Conservation (phyloP, 2,113 vertebrate genomes). For the Misgurnus mizolepis region DNA sequence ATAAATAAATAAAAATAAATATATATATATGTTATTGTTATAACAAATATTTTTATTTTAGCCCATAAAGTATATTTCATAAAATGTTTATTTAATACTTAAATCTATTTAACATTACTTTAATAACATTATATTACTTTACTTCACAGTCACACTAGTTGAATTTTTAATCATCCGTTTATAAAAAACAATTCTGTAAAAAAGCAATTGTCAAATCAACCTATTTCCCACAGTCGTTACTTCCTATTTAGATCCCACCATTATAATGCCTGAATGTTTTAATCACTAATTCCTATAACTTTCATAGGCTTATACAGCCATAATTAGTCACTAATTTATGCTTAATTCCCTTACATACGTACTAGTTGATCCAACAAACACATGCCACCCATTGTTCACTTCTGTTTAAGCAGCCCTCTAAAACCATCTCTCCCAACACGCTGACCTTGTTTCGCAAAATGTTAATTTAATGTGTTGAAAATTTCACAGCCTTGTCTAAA, state of each 20-base stretch:
- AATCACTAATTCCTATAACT: conserved; percentile 73
- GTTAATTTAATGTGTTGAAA: conserved; percentile 63
- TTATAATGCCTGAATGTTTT: conserved; percentile 64
- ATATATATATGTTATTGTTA: too few relatives aligned
- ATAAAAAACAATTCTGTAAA: conserved; percentile 41
- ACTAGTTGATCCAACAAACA: conserved; percentile 72
- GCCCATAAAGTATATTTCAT: too few relatives aligned
- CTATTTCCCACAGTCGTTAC: conserved; percentile 73
- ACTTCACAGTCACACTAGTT: conserved; percentile 59
- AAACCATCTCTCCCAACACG: conserved; percentile 56
- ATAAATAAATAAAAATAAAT: too few relatives aligned
- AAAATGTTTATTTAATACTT: too few relatives aligned
- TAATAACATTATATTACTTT: too few relatives aligned
- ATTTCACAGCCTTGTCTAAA: conserved; percentile 34
- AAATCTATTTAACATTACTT: too few relatives aligned
- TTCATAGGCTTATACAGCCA: conserved; percentile 68
- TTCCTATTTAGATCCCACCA: conserved; percentile 50
- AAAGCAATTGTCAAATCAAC: conserved; percentile 68
- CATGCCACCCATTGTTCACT: conserved; percentile 73
- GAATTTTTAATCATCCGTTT: conserved; percentile 58
- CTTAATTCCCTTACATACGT: conserved; percentile 75
- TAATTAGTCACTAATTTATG: conserved; percentile 75
- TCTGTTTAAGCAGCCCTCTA: conserved; percentile 49
- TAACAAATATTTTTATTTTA: neutral
- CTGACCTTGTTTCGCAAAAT: conserved; percentile 72